These are phyloP conservation scores for Coregonus suidteri DNA, from an alignment of 2,797 vertebrate species.

Conservation along the genomic window DNA sequence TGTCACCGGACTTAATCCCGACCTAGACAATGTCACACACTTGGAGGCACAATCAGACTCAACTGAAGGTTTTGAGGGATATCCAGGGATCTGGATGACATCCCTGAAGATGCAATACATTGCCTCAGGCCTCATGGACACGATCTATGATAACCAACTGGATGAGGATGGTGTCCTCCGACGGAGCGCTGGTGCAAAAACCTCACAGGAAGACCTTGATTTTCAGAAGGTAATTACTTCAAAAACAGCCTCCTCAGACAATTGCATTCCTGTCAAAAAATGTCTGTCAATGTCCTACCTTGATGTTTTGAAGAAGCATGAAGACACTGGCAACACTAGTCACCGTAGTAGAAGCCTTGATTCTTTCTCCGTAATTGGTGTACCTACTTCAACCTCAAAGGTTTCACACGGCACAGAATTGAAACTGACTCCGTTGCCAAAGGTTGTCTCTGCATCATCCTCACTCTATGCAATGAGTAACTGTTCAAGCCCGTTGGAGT, in stretches of 20 bases:
- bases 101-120: conserved; percentile 2
- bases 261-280: not conserved
- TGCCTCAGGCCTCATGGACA: conserved; percentile 5
- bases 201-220: not conserved
- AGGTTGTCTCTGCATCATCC: not conserved
- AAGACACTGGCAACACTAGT: not conserved
- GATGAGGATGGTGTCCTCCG: not conserved
- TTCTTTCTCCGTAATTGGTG: not conserved
- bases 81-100: not conserved
- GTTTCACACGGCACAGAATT: not conserved
- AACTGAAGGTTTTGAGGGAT: not conserved
- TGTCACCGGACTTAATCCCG: not conserved
- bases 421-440: not conserved
- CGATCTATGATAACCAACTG: not conserved
- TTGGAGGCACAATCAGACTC: not conserved
- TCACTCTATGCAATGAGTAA: not conserved
- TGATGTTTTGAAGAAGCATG: not conserved
- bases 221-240: not conserved
- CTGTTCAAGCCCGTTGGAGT: too few relatives aligned
- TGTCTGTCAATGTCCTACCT: not conserved
- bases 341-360: not conserved
- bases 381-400: too few relatives aligned
- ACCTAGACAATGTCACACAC: not conserved
- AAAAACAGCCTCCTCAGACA: not conserved
- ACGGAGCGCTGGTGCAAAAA: not conserved